Conservation (phyloP, 2,113 vertebrate genomes). For the Macrotus californicus region DNA sequence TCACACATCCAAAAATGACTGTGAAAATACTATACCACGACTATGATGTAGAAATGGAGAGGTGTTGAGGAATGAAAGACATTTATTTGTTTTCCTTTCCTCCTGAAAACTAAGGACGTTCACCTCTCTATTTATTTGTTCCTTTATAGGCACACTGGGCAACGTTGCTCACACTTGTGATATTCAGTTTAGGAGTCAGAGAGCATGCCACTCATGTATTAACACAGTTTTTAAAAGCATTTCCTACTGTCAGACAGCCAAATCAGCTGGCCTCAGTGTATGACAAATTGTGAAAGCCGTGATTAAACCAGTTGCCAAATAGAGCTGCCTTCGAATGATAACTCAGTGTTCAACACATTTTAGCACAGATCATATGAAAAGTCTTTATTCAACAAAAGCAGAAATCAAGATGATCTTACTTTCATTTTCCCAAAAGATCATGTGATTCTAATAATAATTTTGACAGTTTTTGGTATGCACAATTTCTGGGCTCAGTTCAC, state of each 20-base stretch:
- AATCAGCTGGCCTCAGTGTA: conserved; percentile 21
- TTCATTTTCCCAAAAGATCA: conserved; percentile 29
- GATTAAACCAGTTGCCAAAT: conserved; percentile 47
- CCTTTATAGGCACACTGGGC: not conserved
- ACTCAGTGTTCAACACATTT: not conserved
- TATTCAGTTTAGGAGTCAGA: not conserved
- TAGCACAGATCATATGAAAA: not conserved
- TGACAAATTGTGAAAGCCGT: conserved; percentile 43
- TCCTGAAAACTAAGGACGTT: not conserved
- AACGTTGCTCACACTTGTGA: not conserved
- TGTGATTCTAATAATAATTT: not conserved
- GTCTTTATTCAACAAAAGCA: conserved; percentile 46
- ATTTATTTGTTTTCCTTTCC: not conserved
- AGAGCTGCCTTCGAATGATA: conserved; percentile 42
- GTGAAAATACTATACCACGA: not conserved
- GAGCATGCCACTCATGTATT: not conserved
- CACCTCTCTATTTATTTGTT: not conserved
- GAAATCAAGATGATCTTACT: not conserved
- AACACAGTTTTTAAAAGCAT: conserved; percentile 31
- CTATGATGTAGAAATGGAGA: not conserved
- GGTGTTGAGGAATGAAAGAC: not conserved
- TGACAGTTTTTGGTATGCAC: not conserved
- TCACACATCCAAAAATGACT: not conserved
- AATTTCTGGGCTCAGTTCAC: conserved; percentile 8
- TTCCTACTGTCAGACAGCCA: conserved; percentile 30